These are phyloP conservation scores for Takifugu ocellatus DNA, from an alignment of 2,797 vertebrate species.

Conservation along the genomic window DNA sequence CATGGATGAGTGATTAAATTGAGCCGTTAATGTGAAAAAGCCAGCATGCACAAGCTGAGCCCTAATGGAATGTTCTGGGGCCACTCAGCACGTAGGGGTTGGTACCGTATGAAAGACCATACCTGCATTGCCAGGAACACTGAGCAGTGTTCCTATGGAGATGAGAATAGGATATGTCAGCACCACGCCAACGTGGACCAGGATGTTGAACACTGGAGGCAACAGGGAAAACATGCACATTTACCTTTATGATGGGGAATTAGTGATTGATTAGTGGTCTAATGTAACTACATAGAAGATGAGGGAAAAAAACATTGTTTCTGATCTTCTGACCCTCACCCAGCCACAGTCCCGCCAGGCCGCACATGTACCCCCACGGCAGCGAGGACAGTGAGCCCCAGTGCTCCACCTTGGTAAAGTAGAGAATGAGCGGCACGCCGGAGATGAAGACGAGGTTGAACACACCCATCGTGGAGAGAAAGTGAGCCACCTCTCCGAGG, in stretches of 20 bases:
- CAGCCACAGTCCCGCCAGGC: slow-evolving; percentile 93
- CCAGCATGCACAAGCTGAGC: background rate
- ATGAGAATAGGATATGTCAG: slow-evolving; percentile 97
- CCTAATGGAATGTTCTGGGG: background rate
- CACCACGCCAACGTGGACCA: slow-evolving; percentile 94
- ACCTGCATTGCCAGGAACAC: slow-evolving; percentile 98
- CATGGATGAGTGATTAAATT: slow-evolving; percentile 52
- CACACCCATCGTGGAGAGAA: slow-evolving; percentile 95
- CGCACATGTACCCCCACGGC: slow-evolving; percentile 96
- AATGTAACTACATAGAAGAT: too few species aligned
- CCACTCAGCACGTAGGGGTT: too few species aligned
- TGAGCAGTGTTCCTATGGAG: slow-evolving; percentile 97
- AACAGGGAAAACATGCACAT: background rate
- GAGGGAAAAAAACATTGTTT: too few species aligned
- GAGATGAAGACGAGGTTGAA: slow-evolving; percentile 99
- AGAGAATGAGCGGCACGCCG: slow-evolving; percentile 90
- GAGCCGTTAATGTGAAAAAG: background rate
- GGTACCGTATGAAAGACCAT: slow-evolving; percentile 12
- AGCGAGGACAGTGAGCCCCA: slow-evolving; percentile 92
- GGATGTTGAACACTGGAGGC: slow-evolving; percentile 90
- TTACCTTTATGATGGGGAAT: too few species aligned
- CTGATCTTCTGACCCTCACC: slow-evolving; percentile 71
- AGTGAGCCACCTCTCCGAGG: slow-evolving; percentile 94
- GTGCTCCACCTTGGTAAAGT: slow-evolving; percentile 95
- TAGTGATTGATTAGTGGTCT: background rate